Base-by-base conservation (phyloP, 1,140 invertebrate species). In the Drosophila lacertosa region DNA sequence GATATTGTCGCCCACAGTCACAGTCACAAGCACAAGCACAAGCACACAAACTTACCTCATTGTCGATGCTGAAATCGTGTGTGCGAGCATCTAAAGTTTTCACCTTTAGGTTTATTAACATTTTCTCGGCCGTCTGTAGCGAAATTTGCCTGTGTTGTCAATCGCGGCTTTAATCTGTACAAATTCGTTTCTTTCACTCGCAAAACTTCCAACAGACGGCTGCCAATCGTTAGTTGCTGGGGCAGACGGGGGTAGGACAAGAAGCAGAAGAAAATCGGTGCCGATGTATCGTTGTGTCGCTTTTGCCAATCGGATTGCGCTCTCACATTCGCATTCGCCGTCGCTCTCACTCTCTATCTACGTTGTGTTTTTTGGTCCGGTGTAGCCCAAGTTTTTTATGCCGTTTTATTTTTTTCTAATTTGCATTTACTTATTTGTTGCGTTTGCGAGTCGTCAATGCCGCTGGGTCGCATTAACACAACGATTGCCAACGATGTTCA, bases 31-130 rank as follows among this genome's bases (percentile, higher is more conserved):
- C 26, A 44, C 9, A 22, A 51, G 18, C 29, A 16, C 24, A 53
- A 29, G 26, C 6, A 26, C 15, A 18, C 15, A 20, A 9, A 93
- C 95, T 96, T 94, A 98, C 97, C 92, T 97, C 95, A 92, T 98
- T 96, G 48, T 96, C 95, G 32, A 98, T 95, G 55, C 93, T 94
- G 92, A 97, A 98, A 22, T 93, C 92, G 91, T 97, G 96, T 93
- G 98, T 98, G 86, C 95, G 95, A 6, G 97, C 97, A 94, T 99
- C 97, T 75, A 99, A 93, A 20, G 97, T 99, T 92, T 98, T 98
- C 39, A 99, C 96, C 66, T 96, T 97, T 40, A 98, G 92, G 77
- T 96, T 94, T 93, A 97, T 95, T 95, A 97, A 96, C 90, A 91
- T 91, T 89, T 90, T 90, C 24, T 37, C 64, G 53, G 67, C 54